Evolutionary conservation across 2,888 invertebrate species (phyloP), one percentile per base, ranked within the genome.

Genomic region (Subacronicta megacephala): DNA sequence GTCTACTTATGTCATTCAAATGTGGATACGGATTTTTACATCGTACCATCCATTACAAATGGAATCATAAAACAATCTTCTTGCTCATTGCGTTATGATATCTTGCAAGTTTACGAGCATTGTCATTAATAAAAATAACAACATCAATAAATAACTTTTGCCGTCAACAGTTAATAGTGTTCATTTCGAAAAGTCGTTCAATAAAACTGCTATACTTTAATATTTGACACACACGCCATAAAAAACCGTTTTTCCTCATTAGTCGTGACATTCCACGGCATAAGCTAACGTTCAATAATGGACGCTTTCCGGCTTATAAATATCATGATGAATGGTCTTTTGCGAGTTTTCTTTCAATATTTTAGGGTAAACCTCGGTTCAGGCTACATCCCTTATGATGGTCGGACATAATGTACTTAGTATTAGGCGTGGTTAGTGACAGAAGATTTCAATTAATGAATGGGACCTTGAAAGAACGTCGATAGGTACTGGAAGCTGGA

Each of bases 261-360:
- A 65, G 64, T 46, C n/a, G 17, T 13, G 70, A 50, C 64, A 38
- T 55, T 46, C 16, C 38, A 46, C 35, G 49, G 47, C 38, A 12
- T 41, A 36, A 51, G 71, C 62, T 37, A 55, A 70, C 55, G 55
- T 20, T 49, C 44, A 38, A 55, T 63, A 65, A 65, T 54, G 55
- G 64, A 50, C 31, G 71, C 37, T 16, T 63, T 69, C 37, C 45
- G 49, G 23, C 64, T 69, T 50, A 63, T 50, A 70, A 54, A 65
- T 62, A 54, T 54, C 16, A 54, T 69, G 64, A 64, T 64, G 54
- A 62, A 64, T 69, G 63, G 53, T 42, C 7, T 37, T 52, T 29
- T 16, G n/a, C 41, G 12, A 54, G 13, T 49, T 66, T 54, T 17
- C 37, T 54, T 64, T 63, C 44, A 69, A 69, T 53, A 13, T 37